These are phyloP conservation scores for Portevinia maculata DNA, from an alignment of 2,888 invertebrate genomes.

Conservation along the genomic window DNA sequence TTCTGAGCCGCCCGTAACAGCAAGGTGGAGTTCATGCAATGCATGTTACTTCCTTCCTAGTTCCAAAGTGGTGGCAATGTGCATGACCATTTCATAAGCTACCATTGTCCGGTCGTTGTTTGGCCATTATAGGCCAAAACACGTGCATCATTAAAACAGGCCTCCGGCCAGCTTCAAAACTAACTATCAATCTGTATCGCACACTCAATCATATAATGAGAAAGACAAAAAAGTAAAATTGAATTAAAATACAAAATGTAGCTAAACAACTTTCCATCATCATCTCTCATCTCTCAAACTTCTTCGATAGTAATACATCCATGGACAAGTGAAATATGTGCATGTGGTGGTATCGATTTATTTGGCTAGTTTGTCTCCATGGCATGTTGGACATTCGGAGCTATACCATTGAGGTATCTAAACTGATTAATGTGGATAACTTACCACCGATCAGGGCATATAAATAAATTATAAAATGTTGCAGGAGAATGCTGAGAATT, in stretches of 20 bases:
- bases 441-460: background rate
- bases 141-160: slow-evolving; percentile 66
- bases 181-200: slow-evolving; percentile 61
- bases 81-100: slow-evolving; percentile 47
- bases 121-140: slow-evolving; percentile 58
- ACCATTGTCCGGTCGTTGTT: background rate
- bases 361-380: background rate
- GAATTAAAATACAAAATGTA: slow-evolving; percentile 31
- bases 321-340: slow-evolving; percentile 37
- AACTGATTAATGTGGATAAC: slow-evolving; percentile 34
- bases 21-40: slow-evolving; percentile 64
- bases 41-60: slow-evolving; percentile 57
- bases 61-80: slow-evolving; percentile 21
- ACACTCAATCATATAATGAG: slow-evolving; percentile 34
- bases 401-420: slow-evolving; percentile 16
- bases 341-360: slow-evolving; percentile 1
- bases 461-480: slow-evolving; percentile 11
- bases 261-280: slow-evolving; percentile 69
- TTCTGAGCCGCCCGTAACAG: slow-evolving; percentile 4
- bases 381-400: slow-evolving; percentile 26
- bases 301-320: background rate
- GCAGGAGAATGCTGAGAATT: background rate
- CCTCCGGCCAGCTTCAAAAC: slow-evolving; percentile 28
- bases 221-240: too few relatives aligned
- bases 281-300: slow-evolving; percentile 52